Evolutionary conservation across 2,888 invertebrate genomes (phyloP).

Genomic region (Choreutis nemorana): DNA sequence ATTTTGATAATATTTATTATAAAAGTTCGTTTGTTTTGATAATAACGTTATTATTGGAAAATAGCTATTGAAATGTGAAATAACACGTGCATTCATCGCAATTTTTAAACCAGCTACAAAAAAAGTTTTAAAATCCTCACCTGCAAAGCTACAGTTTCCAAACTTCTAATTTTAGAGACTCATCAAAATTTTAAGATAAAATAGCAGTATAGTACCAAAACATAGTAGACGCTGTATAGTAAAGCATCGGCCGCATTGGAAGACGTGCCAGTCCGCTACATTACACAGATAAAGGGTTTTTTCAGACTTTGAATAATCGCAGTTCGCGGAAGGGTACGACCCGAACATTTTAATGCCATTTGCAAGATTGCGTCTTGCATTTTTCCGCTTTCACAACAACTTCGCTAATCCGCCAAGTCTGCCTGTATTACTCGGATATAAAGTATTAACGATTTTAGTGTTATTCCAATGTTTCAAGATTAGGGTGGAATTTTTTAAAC

Average conservation of each 20-base stretch:
- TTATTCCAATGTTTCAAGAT: slow-evolving; percentile 52
- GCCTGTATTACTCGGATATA: slow-evolving; percentile 52
- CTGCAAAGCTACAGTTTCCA: too few relatives aligned
- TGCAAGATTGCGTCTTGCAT: slow-evolving; percentile 66
- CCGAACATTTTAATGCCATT: slow-evolving; percentile 67
- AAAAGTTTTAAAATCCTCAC: too few relatives aligned
- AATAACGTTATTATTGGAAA: too few relatives aligned
- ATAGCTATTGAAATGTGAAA: too few relatives aligned
- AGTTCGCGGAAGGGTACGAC: slow-evolving; percentile 50
- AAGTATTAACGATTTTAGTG: slow-evolving; percentile 60
- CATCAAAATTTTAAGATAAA: too few relatives aligned
- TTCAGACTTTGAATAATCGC: slow-evolving; percentile 63
- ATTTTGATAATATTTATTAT: too few relatives aligned
- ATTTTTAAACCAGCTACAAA: too few relatives aligned
- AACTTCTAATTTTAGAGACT: too few relatives aligned
- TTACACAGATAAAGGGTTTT: slow-evolving; percentile 56
- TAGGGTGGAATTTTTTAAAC: slow-evolving; percentile 54
- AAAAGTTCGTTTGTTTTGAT: too few relatives aligned
- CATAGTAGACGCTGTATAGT: slow-evolving; percentile 17
- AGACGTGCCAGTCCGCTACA: slow-evolving; percentile 63
- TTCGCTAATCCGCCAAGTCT: slow-evolving; percentile 62
- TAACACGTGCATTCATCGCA: too few relatives aligned
- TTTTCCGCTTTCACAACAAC: slow-evolving; percentile 48
- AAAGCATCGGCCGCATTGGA: slow-evolving; percentile 43
- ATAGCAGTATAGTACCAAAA: too few relatives aligned